Conservation (phyloP, 2,797 vertebrate genomes). For the Mallotus villosus region DNA sequence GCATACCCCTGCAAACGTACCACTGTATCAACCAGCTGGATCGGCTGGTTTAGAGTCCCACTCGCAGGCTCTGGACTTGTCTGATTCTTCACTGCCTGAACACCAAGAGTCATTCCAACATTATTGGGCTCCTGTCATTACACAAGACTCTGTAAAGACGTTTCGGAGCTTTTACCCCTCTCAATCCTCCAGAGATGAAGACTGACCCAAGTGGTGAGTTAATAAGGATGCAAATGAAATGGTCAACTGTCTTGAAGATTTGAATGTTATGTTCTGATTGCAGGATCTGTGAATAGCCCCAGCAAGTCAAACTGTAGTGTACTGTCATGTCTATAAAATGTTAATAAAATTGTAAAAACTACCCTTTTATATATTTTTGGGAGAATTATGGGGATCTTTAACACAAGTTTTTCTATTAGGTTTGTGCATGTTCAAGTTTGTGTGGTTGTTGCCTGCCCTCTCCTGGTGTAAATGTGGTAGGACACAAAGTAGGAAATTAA, state of each 20-base stretch:
- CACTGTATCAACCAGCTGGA: neutral
- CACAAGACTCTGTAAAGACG: neutral
- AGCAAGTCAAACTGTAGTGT: neutral
- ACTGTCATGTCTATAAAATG: neutral
- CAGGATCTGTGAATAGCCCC: neutral
- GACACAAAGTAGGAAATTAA: too few species aligned
- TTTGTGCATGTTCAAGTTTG: neutral
- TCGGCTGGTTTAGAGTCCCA: too few species aligned
- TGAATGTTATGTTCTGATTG: neutral
- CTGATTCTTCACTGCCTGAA: slow-evolving; percentile 17
- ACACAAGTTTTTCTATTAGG: neutral
- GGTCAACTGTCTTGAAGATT: slow-evolving; percentile 22
- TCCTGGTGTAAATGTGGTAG: neutral
- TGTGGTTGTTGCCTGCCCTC: neutral
- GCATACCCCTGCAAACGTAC: neutral
- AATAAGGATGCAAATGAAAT: neutral
- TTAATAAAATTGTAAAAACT: too few species aligned
- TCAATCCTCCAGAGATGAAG: slow-evolving; percentile 18
- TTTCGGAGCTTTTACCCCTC: slow-evolving; percentile 16
- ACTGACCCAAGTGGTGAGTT: neutral
- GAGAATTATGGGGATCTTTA: too few species aligned
- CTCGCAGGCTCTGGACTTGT: too few species aligned
- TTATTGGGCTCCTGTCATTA: slow-evolving; percentile 11
- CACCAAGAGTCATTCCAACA: slow-evolving; percentile 16
- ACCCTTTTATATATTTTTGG: neutral